Evolutionary conservation across 2,888 invertebrate genomes (phyloP).

Genomic region (Pterostichus niger): DNA sequence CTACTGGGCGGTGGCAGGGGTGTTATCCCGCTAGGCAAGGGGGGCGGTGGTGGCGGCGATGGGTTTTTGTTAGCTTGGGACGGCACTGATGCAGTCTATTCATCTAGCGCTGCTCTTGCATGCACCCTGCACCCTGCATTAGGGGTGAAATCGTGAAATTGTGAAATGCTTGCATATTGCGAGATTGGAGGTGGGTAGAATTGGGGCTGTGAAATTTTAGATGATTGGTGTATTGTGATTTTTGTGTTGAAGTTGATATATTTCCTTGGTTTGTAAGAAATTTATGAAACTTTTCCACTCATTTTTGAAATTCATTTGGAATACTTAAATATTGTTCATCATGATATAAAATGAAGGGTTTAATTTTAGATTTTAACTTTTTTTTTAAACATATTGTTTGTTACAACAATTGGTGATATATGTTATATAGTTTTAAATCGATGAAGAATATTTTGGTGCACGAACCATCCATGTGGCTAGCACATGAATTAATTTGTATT

Average conservation of each 20-base stretch:
- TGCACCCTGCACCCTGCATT: conserved; percentile 27
- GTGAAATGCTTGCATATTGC: conserved; percentile 21
- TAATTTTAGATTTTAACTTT: too few relatives aligned
- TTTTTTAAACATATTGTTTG: too few relatives aligned
- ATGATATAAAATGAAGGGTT: too few relatives aligned
- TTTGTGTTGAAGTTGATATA: not conserved
- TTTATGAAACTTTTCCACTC: too few relatives aligned
- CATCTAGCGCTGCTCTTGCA: conserved; percentile 25
- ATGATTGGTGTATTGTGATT: conserved; percentile 4
- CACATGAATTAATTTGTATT: too few relatives aligned
- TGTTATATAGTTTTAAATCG: too few relatives aligned
- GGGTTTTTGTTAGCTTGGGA: conserved; percentile 32
- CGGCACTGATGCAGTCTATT: conserved; percentile 14
- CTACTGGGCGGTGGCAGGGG: conserved; percentile 21
- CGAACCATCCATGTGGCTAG: too few relatives aligned
- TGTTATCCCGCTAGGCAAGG: conserved; percentile 21
- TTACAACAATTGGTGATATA: too few relatives aligned
- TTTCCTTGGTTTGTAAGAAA: too few relatives aligned
- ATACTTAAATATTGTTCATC: too few relatives aligned
- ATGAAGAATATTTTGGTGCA: too few relatives aligned
- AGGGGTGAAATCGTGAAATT: conserved; percentile 39
- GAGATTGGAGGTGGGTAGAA: conserved; percentile 1
- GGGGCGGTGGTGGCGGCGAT: conserved; percentile 11
- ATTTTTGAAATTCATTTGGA: too few relatives aligned
- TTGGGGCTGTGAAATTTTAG: conserved; percentile 10